Percentiles rank a stretch among this genome's conserved stretches.
These are phyloP conservation scores for Ibycter americanus DNA, from an alignment of 2,797 vertebrate genomes.

Conservation along the genomic window DNA sequence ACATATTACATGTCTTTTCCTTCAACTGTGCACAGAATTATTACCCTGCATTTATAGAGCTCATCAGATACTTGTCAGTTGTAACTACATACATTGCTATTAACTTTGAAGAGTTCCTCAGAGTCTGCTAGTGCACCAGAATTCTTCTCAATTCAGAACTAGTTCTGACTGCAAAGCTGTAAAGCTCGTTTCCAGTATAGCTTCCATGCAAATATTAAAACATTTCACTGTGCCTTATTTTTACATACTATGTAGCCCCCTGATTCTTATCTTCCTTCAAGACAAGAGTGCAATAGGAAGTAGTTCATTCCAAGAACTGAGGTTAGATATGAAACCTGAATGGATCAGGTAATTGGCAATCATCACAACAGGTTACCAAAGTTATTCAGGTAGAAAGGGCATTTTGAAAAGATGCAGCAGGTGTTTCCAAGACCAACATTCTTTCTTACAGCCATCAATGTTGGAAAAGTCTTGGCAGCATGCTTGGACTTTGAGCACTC, in stretches of 20 bases:
- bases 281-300: neutral
- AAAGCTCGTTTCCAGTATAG: neutral
- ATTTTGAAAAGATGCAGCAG: neutral
- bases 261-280: neutral
- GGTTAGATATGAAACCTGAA: neutral
- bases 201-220: neutral
- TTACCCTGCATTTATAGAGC: neutral
- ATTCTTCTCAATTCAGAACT: neutral
- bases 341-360: neutral
- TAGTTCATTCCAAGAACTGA: neutral
- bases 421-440: neutral
- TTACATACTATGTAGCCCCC: neutral
- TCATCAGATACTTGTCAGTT: neutral
- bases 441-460: neutral
- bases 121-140: neutral
- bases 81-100: neutral
- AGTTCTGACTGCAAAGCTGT: neutral
- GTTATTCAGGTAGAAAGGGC: neutral
- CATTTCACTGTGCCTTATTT: neutral
- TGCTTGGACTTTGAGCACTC: neutral
- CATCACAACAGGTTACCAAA: neutral
- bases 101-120: neutral
- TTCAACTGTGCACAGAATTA: neutral
- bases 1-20: neutral
- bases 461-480: neutral